Percentiles rank a stretch among this genome's conserved stretches.
Evolutionary conservation across 2,113 vertebrate genomes (phyloP).

Genomic region (Centrocercus urophasianus): DNA sequence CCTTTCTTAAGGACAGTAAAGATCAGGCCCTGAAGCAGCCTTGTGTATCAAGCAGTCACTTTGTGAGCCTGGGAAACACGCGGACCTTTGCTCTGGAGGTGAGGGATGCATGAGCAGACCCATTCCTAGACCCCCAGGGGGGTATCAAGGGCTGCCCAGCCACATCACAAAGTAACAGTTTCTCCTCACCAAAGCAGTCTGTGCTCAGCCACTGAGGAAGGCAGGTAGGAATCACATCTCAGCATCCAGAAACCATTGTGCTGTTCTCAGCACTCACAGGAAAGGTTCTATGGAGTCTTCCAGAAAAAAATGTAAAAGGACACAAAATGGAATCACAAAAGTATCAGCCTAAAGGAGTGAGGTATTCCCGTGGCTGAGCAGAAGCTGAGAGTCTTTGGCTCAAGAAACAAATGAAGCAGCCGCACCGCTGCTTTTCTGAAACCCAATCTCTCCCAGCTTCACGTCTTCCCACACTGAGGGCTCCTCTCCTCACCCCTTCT

Average conservation of each 20-base stretch:
- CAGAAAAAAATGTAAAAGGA: background rate
- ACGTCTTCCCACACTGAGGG: background rate
- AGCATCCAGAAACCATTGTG: background rate
- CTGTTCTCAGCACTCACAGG: background rate
- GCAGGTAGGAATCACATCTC: background rate
- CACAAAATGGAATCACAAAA: background rate
- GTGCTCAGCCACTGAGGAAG: background rate
- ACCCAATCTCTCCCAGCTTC: background rate
- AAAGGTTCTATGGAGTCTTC: background rate
- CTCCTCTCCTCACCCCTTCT: background rate
- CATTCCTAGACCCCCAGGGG: background rate
- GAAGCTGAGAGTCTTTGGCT: conserved; percentile 6
- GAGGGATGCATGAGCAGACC: accelerated
- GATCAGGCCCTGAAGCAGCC: background rate
- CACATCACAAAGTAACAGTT: background rate
- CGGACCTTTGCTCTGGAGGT: background rate
- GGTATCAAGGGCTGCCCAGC: background rate
- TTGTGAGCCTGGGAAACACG: background rate
- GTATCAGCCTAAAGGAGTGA: background rate
- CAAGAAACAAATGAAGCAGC: background rate
- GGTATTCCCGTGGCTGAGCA: background rate
- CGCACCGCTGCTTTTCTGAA: background rate
- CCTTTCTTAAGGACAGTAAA: background rate
- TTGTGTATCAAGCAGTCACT: background rate
- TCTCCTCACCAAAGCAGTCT: background rate